Evolutionary conservation across 2,797 vertebrate species (phyloP).

Genomic region (Pagetopsis macropterus): DNA sequence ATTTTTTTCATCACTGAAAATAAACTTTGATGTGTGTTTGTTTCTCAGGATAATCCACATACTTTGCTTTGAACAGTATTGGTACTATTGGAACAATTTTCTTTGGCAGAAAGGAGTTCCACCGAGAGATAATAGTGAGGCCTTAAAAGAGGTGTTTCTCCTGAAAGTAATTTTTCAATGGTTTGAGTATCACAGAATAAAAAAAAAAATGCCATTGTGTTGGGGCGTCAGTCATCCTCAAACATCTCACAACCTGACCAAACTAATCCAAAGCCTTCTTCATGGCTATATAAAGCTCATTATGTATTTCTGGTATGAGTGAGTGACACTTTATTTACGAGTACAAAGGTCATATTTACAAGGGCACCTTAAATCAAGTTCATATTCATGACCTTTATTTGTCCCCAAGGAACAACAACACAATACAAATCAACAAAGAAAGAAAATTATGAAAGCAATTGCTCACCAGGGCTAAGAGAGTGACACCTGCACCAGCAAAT

Average conservation of each 20-base stretch:
- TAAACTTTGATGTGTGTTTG: neutral
- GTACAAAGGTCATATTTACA: neutral
- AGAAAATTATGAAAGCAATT: neutral
- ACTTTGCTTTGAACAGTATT: neutral
- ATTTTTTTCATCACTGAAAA: neutral
- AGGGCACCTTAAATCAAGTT: neutral
- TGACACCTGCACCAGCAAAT: slow-evolving; percentile 93
- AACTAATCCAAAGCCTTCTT: neutral
- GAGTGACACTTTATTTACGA: neutral
- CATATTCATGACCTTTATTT: no score
- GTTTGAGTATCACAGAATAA: neutral
- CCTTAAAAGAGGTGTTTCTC: neutral
- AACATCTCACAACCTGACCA: neutral
- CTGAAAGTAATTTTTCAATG: neutral
- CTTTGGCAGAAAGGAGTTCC: neutral
- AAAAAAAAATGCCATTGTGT: neutral
- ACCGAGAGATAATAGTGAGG: neutral
- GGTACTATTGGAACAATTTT: neutral
- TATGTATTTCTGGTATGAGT: neutral
- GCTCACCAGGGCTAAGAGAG: slow-evolving; percentile 95
- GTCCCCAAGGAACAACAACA: no score
- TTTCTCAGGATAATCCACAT: slow-evolving; percentile 5
- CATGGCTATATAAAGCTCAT: neutral
- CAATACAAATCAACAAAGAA: no score
- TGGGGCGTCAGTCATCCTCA: neutral